Conservation (phyloP, 2,888 invertebrate genomes). For the Sycophila texana region DNA sequence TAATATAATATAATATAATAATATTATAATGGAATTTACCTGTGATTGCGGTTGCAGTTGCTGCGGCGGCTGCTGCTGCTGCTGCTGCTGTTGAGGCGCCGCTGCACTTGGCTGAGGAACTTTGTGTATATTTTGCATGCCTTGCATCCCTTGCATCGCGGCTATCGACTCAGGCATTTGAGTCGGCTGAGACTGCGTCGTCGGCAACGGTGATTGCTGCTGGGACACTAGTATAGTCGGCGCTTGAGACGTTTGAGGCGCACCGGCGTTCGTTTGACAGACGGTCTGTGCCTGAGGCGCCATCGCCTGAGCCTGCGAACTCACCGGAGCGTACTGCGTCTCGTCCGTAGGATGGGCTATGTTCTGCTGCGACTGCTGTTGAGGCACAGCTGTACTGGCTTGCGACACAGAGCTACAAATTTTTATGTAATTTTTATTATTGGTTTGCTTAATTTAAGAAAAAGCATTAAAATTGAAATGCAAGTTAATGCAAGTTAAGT, state of each 20-base stretch:
- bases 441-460: too few relatives aligned
- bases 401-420: slow-evolving; percentile 50
- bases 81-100: slow-evolving; percentile 70
- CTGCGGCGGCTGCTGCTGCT: slow-evolving; percentile 64
- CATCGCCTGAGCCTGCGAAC: slow-evolving; percentile 67
- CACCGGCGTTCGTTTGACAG: slow-evolving; percentile 61
- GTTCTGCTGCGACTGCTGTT: slow-evolving; percentile 77
- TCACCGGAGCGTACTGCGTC: slow-evolving; percentile 61
- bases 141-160: slow-evolving; percentile 70
- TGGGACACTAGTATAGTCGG: slow-evolving; percentile 68
- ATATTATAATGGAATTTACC: slow-evolving; percentile 65
- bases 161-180: slow-evolving; percentile 70
- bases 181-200: slow-evolving; percentile 45
- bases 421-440: not conserved
- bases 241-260: slow-evolving; percentile 64
- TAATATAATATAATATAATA: too few relatives aligned
- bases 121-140: slow-evolving; percentile 72
- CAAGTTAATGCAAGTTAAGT: too few relatives aligned
- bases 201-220: slow-evolving; percentile 66
- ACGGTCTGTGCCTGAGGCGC: slow-evolving; percentile 67
- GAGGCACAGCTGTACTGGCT: slow-evolving; percentile 73
- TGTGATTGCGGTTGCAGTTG: slow-evolving; percentile 66
- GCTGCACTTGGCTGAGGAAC: slow-evolving; percentile 71
- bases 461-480: too few relatives aligned
- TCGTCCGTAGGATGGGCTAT: slow-evolving; percentile 49